Base-by-base conservation (phyloP, 2,113 vertebrate species). In the Meles meles region DNA sequence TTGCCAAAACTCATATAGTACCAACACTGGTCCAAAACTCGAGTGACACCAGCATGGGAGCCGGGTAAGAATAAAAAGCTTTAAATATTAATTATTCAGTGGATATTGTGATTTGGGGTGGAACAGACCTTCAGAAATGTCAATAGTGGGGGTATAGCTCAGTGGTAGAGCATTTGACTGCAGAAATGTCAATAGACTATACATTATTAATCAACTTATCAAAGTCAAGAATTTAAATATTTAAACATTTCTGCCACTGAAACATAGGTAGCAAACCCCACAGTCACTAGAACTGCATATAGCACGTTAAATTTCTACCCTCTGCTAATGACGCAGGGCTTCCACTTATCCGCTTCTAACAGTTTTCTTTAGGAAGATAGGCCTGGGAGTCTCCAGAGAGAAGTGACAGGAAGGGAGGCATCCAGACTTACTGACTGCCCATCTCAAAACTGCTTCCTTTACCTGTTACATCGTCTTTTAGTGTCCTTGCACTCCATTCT, bases 181-280 rank as follows among this genome's bases (percentile, higher is more conserved):
- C 49, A 85, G 21, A 90, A 90, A 90, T 77, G 81, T 95, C 89
- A 67, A 69, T 47, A 89, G 82, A 88, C 17, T 55, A 85, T 92
- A 65, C 11, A 96, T 94, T 92, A 88, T 94, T 89, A 80, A 87
- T 94, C 72, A 85, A 80, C 18, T 39, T 92, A 52, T 92, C 79
- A 74, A 92, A 88, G 79, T 94, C 34, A 90, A 59, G 52, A 80
- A 96, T 97, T 88, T 88, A 92, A 97, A 92, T 74, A 69, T 94
- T 93, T 69, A 76, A 93, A 55, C 52, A 90, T 42, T 90, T 90
- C 90, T 69, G 82, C n/a, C 37, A 29, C 34, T 77, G 29, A 80
- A 71, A 89, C 59, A 37, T 49, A 88, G 42, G 29, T 69, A 89
- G 23, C 39, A 94, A 90, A 69, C 20, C 88, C 21, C 18, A 55